These are phyloP conservation scores for Euura lappo DNA, from an alignment of 1,140 invertebrate genomes.

Conservation along the genomic window DNA sequence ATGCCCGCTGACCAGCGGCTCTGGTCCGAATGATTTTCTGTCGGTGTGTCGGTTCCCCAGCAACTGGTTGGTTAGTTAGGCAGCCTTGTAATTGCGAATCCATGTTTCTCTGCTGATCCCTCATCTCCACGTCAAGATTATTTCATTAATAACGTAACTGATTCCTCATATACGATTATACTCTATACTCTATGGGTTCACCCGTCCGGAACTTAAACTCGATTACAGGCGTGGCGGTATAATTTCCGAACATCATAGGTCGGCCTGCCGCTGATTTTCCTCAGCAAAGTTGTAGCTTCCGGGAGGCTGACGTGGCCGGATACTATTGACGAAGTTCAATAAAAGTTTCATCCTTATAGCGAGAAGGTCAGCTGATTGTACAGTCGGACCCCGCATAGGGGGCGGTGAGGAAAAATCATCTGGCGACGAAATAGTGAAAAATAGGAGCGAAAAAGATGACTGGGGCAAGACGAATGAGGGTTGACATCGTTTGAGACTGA, in stretches of 20 bases:
- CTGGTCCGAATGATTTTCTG: neutral
- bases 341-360: too few relatives aligned
- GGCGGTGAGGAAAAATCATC: too few relatives aligned
- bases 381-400: too few relatives aligned
- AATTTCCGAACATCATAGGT: neutral
- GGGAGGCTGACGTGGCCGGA: neutral
- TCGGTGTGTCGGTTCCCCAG: neutral
- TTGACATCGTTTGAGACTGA: too few relatives aligned
- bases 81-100: slow-evolving; percentile 4
- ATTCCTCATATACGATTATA: neutral
- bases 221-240: neutral
- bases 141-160: neutral
- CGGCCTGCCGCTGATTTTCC: neutral
- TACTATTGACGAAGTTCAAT: neutral
- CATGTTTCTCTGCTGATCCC: neutral
- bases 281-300: neutral
- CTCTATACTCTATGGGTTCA: neutral
- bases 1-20: neutral
- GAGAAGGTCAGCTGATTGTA: too few relatives aligned
- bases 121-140: slow-evolving; percentile 3
- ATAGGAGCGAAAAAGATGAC: too few relatives aligned
- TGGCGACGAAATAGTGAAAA: too few relatives aligned
- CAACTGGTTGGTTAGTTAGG: neutral
- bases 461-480: too few relatives aligned
- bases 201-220: neutral